Percentiles rank a stretch among this genome's conserved stretches.
These are phyloP conservation scores for Cremastinae sp. DNA, from an alignment of 2,888 invertebrate species.

Conservation along the genomic window DNA sequence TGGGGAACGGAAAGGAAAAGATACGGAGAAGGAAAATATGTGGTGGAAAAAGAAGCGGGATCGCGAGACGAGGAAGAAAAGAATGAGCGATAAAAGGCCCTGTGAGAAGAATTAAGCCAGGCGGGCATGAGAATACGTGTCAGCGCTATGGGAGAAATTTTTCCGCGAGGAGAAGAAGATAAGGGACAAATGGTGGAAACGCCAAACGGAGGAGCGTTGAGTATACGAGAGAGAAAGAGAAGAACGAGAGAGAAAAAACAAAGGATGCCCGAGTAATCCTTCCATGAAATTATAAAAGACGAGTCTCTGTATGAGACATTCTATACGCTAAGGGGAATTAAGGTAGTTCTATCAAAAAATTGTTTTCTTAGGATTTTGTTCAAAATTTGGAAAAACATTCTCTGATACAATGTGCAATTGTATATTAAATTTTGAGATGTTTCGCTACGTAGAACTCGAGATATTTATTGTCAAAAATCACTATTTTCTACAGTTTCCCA, in stretches of 20 bases:
- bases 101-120: conserved; percentile 58
- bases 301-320: not conserved
- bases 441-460: too few species aligned
- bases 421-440: too few species aligned
- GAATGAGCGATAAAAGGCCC: conserved; percentile 54
- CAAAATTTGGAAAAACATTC: too few species aligned
- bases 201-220: not conserved
- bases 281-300: conserved; percentile 27
- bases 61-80: conserved; percentile 30
- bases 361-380: too few species aligned
- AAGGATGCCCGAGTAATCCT: conserved; percentile 31
- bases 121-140: conserved; percentile 57
- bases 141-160: conserved; percentile 51
- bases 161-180: conserved; percentile 20
- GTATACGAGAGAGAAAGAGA: not conserved
- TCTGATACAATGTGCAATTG: too few species aligned
- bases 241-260: conserved; percentile 20
- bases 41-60: conserved; percentile 13
- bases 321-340: too few species aligned
- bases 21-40: not conserved
- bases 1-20: not conserved
- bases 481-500: too few species aligned
- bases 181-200: conserved; percentile 6
- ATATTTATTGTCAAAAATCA: too few species aligned
- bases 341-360: too few species aligned